These are phyloP conservation scores for Cistogaster globosa DNA, from an alignment of 2,888 invertebrate species.

Conservation along the genomic window DNA sequence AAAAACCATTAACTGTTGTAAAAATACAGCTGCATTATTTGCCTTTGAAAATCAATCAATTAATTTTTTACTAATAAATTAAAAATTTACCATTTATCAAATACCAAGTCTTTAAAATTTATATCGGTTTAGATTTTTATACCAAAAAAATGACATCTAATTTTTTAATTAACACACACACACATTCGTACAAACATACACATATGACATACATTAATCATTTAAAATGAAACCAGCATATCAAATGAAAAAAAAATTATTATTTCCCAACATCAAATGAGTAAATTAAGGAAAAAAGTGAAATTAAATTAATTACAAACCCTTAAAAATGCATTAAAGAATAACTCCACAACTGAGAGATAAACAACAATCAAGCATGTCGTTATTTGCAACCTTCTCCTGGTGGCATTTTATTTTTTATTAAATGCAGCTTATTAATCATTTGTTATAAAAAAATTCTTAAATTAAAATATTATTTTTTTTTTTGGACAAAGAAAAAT, in stretches of 20 bases:
- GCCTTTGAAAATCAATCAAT: too few relatives aligned
- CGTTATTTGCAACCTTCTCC: conserved; percentile 66
- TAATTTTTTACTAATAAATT: too few relatives aligned
- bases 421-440: conserved; percentile 71
- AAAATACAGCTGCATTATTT: too few relatives aligned
- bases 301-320: conserved; percentile 71
- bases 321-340: conserved; percentile 71
- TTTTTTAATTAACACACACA: conserved; percentile 27
- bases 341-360: conserved; percentile 51
- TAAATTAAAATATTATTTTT: conserved; percentile 16
- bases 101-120: not conserved
- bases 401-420: conserved; percentile 57
- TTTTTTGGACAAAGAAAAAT: conserved; percentile 9
- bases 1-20: too few relatives aligned
- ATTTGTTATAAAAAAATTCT: conserved; percentile 45
- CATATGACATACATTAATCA: conserved; percentile 61
- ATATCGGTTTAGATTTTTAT: conserved; percentile 2
- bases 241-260: too few relatives aligned
- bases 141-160: not conserved
- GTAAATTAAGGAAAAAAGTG: not conserved
- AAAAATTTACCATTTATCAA: too few relatives aligned
- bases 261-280: conserved; percentile 12
- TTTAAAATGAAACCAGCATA: conserved; percentile 6
- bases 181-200: too few relatives aligned
- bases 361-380: conserved; percentile 71